phyloP scores from a whole-genome alignment of 2,113 vertebrate genomes.

The Nerophis ophidion region DNA sequence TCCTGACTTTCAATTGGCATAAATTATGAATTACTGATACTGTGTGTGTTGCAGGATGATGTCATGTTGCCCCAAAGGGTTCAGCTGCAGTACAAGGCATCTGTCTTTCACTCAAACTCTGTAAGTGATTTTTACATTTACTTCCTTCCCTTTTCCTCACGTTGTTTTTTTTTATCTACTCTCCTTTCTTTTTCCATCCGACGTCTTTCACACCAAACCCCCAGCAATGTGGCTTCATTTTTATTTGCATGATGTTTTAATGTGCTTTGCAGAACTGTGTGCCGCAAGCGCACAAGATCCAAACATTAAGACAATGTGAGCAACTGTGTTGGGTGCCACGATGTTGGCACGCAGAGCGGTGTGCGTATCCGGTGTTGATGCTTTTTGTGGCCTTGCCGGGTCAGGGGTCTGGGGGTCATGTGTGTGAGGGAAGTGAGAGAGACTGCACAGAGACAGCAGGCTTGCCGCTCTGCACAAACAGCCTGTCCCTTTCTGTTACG shows the following conservation, averaged over 20 bases:
- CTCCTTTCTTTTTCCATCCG: constrained; percentile 1
- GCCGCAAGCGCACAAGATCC: neutral
- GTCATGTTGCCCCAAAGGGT: constrained; percentile 90
- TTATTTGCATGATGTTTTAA: neutral
- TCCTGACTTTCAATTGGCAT: neutral
- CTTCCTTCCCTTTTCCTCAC: constrained; percentile 17
- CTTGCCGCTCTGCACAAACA: constrained; percentile 55
- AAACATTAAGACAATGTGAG: neutral
- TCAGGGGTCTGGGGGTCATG: constrained; percentile 47
- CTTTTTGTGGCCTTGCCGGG: constrained; percentile 32
- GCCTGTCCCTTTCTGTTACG: constrained; percentile 24
- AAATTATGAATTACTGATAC: neutral
- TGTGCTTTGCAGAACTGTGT: neutral
- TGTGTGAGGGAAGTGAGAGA: constrained; percentile 55
- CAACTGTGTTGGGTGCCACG: constrained; percentile 4
- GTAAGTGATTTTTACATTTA: constrained; percentile 72
- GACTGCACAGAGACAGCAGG: constrained; percentile 52
- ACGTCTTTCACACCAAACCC: constrained; percentile 3
- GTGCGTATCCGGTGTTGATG: constrained; percentile 55
- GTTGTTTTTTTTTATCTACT: neutral
- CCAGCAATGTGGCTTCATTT: neutral
- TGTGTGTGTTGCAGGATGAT: constrained; percentile 77
- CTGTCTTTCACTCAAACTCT: constrained; percentile 68
- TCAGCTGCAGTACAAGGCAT: constrained; percentile 77
- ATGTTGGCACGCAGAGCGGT: constrained; percentile 38